Evolutionary conservation across 2,888 invertebrate species (phyloP).

Genomic region (Microchrysa polita): DNA sequence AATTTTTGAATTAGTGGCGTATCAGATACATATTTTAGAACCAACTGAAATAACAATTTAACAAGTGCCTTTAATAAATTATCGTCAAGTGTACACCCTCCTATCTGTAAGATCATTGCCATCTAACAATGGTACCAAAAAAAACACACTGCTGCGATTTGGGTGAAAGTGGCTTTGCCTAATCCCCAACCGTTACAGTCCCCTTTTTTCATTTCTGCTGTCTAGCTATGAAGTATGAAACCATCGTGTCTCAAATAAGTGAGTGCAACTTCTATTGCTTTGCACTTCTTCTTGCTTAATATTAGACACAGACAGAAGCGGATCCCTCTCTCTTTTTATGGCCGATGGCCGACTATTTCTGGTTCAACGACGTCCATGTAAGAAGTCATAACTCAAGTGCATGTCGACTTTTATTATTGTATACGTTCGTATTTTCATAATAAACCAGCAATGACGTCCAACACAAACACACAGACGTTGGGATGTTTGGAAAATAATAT

Average conservation of each 20-base stretch:
- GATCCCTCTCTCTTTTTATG: slow-evolving; percentile 16
- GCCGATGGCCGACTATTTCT: slow-evolving; percentile 28
- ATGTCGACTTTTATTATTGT: background rate
- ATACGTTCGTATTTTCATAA: too few relatives aligned
- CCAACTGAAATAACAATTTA: too few relatives aligned
- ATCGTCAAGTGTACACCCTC: too few relatives aligned
- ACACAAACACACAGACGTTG: too few relatives aligned
- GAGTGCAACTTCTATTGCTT: slow-evolving; percentile 5
- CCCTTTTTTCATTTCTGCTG: slow-evolving; percentile 7
- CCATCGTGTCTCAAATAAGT: background rate
- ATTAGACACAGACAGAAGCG: too few relatives aligned
- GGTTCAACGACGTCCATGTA: slow-evolving; percentile 32
- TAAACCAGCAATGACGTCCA: too few relatives aligned
- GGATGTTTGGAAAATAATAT: too few relatives aligned
- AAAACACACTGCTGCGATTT: slow-evolving; percentile 11
- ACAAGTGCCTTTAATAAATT: too few relatives aligned
- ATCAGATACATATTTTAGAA: too few relatives aligned
- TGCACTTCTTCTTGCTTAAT: slow-evolving; percentile 3
- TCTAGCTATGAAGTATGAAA: too few relatives aligned
- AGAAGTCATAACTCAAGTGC: slow-evolving; percentile 8
- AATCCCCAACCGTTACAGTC: slow-evolving; percentile 29
- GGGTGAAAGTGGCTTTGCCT: slow-evolving; percentile 34
- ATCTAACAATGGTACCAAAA: background rate
- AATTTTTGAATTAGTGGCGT: too few relatives aligned
- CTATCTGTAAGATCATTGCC: too few relatives aligned